These are phyloP conservation scores for Microhierax caerulescens DNA, from an alignment of 2,797 vertebrate genomes.

Conservation along the genomic window DNA sequence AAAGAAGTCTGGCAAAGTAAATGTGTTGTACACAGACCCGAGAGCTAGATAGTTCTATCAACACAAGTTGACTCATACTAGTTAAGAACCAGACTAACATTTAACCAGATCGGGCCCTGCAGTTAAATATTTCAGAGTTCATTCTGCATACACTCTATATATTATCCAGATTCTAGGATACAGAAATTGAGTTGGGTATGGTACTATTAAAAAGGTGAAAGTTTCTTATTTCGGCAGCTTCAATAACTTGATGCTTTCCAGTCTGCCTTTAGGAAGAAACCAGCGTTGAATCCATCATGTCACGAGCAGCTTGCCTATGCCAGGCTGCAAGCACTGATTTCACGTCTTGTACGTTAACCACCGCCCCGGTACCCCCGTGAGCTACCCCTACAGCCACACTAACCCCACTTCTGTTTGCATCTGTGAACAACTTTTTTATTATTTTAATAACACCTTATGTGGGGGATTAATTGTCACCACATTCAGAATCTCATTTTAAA, in stretches of 20 bases:
- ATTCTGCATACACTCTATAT: neutral
- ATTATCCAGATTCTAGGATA: neutral
- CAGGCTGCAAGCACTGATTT: neutral
- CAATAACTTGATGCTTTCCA: neutral
- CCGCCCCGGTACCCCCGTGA: accelerated
- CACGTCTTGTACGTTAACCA: accelerated
- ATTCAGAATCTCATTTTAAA: neutral
- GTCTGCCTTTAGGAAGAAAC: neutral
- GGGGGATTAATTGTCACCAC: neutral
- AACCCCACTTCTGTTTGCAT: neutral
- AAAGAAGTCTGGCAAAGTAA: neutral
- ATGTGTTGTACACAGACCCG: neutral
- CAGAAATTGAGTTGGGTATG: accelerated
- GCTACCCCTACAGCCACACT: neutral
- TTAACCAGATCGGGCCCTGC: neutral
- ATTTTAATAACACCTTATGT: neutral
- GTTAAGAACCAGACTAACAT: neutral
- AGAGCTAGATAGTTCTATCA: neutral
- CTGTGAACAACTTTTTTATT: too few relatives aligned
- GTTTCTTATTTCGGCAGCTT: neutral
- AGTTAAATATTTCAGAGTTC: neutral
- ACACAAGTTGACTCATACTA: neutral
- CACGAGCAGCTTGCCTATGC: neutral
- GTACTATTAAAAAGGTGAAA: neutral
- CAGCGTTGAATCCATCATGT: neutral